A percentile compares a stretch with the other conserved stretches of the same genome.
Evolutionary conservation across 2,113 vertebrate species (phyloP).

Genomic region (Struthio camelus): DNA sequence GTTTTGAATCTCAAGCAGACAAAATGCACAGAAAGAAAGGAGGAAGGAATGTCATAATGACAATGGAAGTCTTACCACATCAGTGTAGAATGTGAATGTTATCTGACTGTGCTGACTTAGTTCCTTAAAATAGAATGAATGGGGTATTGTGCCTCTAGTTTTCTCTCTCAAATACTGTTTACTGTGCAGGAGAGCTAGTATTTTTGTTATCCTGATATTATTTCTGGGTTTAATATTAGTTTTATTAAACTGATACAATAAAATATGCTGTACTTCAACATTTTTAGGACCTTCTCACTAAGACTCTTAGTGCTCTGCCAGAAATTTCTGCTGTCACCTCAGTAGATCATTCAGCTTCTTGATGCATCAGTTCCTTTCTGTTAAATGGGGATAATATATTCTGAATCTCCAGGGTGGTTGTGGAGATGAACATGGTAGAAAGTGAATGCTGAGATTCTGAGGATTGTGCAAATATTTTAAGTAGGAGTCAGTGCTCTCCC

Average conservation of each 20-base stretch:
- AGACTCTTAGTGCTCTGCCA: background rate
- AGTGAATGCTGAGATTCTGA: background rate
- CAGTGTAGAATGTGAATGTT: background rate
- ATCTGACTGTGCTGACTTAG: background rate
- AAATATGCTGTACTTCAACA: background rate
- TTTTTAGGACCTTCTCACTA: background rate
- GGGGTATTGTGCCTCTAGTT: background rate
- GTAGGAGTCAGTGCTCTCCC: background rate
- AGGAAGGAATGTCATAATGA: background rate
- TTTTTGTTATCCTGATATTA: background rate
- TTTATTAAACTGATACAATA: background rate
- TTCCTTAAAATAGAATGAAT: slow-evolving; percentile 8
- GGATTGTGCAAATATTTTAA: background rate
- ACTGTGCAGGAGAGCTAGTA: background rate
- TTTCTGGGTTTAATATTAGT: background rate
- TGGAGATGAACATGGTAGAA: background rate
- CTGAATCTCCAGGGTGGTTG: background rate
- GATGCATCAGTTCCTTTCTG: background rate
- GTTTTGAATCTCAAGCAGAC: background rate
- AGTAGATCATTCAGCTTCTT: background rate
- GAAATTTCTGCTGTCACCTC: background rate
- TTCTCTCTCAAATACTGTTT: background rate
- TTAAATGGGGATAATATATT: background rate
- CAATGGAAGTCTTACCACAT: background rate
- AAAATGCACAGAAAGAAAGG: background rate